Conservation (phyloP, 2,113 vertebrate genomes). For the Psilopogon haemacephalus region DNA sequence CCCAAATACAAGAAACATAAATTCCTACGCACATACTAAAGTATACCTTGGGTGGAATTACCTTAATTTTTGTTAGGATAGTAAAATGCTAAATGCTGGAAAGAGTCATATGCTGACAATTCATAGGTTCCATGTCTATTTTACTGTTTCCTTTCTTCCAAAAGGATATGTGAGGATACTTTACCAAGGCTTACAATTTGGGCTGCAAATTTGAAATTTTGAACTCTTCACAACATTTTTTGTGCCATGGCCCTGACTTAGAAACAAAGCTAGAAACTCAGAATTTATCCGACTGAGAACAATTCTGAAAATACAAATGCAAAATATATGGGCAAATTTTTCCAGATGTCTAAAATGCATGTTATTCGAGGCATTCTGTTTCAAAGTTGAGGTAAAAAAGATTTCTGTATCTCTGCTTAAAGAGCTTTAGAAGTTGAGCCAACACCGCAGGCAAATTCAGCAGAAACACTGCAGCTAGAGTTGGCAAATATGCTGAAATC, state of each 20-base stretch:
- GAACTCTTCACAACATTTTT: not conserved
- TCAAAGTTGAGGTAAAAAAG: not conserved
- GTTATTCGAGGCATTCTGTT: not conserved
- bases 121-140: not conserved
- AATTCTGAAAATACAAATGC: not conserved
- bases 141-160: not conserved
- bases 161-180: not conserved
- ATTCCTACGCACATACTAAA: not conserved
- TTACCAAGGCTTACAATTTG: not conserved
- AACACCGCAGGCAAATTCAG: slow-evolving; percentile 1
- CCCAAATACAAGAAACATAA: not conserved
- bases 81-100: not conserved
- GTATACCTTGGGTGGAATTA: not conserved
- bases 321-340: not conserved
- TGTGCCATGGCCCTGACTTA: not conserved
- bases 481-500: slow-evolving; percentile 20
- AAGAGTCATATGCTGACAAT: not conserved
- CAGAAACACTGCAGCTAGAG: not conserved
- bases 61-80: not conserved
- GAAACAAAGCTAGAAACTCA: not conserved
- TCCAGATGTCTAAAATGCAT: not conserved
- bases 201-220: not conserved
- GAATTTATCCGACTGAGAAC: not conserved
- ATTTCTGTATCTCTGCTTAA: not conserved
- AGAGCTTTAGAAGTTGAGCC: not conserved